Evolutionary conservation across 2,888 invertebrate species (phyloP).

Genomic region (Thecocarcelia acutangulata): DNA sequence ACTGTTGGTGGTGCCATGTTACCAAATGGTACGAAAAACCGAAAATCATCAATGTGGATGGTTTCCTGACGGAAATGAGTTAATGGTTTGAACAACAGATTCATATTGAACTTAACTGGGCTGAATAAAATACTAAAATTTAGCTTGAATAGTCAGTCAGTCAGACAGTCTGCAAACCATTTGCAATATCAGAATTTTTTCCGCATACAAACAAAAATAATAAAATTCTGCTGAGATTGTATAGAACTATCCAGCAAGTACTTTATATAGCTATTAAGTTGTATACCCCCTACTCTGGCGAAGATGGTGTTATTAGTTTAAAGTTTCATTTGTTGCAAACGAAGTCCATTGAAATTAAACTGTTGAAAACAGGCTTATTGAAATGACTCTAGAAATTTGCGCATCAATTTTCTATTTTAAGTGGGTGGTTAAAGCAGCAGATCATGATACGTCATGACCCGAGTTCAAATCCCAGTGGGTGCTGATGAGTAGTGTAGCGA

Average conservation of each 20-base stretch:
- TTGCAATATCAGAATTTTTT: constrained; percentile 3
- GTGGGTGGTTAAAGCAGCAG: too few species aligned
- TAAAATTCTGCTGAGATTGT: constrained; percentile 17
- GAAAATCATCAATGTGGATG: constrained; percentile 49
- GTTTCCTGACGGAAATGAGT: constrained; percentile 42
- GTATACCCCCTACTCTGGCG: background rate
- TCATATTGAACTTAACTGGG: constrained; percentile 51
- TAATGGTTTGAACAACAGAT: constrained; percentile 52
- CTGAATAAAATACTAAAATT: constrained; percentile 28
- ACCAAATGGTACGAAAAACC: constrained; percentile 64
- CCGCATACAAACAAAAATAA: background rate
- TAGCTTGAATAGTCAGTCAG: constrained; percentile 32
- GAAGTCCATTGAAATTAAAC: too few species aligned
- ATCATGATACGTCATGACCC: too few species aligned
- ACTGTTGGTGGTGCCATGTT: constrained; percentile 57
- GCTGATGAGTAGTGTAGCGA: too few species aligned
- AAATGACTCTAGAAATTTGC: too few species aligned
- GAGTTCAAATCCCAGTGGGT: too few species aligned
- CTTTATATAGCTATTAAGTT: constrained; percentile 39
- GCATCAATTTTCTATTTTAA: too few species aligned
- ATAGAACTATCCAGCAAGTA: constrained; percentile 27
- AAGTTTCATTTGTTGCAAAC: too few species aligned
- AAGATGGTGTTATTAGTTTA: background rate
- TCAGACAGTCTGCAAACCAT: constrained; percentile 33
- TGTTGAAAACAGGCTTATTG: too few species aligned